Evolutionary conservation across 2,113 vertebrate genomes (phyloP).

Genomic region (Henicopernis longicauda): DNA sequence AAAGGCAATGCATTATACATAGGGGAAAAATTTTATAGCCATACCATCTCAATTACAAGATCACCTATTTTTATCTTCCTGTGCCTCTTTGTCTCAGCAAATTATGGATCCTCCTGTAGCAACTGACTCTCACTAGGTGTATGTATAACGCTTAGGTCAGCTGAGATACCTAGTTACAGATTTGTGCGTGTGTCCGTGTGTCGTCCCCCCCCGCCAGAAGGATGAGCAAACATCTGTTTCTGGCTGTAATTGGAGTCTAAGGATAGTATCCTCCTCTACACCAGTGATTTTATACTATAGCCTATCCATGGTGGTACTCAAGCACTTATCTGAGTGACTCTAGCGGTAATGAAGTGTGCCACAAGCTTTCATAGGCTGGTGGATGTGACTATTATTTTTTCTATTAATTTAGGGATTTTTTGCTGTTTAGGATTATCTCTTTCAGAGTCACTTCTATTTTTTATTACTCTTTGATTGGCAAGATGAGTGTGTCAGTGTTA

Average conservation of each 20-base stretch:
- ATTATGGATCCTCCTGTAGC: background rate
- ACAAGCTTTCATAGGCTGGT: background rate
- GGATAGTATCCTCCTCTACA: background rate
- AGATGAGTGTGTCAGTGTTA: constrained; percentile 21
- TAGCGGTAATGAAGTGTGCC: background rate
- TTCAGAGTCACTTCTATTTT: background rate
- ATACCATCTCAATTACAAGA: background rate
- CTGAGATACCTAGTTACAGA: background rate
- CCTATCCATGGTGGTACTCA: background rate
- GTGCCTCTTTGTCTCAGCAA: background rate
- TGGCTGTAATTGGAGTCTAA: background rate
- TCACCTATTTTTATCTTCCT: background rate
- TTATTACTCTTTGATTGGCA: constrained; percentile 40
- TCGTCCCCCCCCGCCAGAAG: background rate
- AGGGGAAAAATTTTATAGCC: background rate
- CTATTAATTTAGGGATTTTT: constrained; percentile 19
- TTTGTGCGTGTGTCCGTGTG: background rate
- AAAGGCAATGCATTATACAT: background rate
- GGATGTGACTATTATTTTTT: background rate
- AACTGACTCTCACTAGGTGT: background rate
- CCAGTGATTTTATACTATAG: background rate
- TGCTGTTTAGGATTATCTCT: background rate
- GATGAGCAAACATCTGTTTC: background rate
- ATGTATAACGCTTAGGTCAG: background rate
- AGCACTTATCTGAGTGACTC: background rate